Evolutionary conservation across 2,113 vertebrate genomes (phyloP).

Genomic region (Pavo muticus): DNA sequence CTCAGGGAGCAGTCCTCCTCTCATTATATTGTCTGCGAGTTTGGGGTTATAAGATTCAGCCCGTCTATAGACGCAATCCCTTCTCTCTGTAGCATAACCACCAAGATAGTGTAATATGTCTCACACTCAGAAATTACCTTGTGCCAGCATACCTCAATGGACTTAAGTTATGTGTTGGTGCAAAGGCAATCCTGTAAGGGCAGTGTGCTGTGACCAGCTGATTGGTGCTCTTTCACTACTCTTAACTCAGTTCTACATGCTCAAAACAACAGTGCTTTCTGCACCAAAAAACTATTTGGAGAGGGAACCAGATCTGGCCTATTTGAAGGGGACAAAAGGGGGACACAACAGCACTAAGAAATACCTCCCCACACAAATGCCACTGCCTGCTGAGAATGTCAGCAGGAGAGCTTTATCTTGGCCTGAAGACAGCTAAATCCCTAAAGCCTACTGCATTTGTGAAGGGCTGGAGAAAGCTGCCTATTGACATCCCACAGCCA

Average conservation of each 20-base stretch:
- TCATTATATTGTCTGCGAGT: not conserved
- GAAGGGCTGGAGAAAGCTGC: not conserved
- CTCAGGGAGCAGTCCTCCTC: not conserved
- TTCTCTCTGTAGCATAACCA: not conserved
- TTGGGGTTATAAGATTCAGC: not conserved
- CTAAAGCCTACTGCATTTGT: not conserved
- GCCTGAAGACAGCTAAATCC: not conserved
- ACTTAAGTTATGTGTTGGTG: not conserved
- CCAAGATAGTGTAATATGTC: not conserved
- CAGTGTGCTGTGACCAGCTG: not conserved
- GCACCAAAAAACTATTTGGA: not conserved
- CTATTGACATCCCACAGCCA: not conserved
- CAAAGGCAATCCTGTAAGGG: fast-evolving
- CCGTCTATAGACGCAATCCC: not conserved
- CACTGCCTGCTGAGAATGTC: not conserved
- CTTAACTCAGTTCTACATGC: not conserved
- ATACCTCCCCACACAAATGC: not conserved
- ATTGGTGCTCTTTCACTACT: not conserved
- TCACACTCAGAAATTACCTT: not conserved
- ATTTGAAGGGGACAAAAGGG: not conserved
- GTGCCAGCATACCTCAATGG: fast-evolving
- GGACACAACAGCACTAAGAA: not conserved
- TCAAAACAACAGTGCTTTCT: not conserved
- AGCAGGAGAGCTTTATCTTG: not conserved
- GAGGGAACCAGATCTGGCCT: not conserved